Conservation (phyloP, 2,797 vertebrate genomes). For the Sphaeramia orbicularis region DNA sequence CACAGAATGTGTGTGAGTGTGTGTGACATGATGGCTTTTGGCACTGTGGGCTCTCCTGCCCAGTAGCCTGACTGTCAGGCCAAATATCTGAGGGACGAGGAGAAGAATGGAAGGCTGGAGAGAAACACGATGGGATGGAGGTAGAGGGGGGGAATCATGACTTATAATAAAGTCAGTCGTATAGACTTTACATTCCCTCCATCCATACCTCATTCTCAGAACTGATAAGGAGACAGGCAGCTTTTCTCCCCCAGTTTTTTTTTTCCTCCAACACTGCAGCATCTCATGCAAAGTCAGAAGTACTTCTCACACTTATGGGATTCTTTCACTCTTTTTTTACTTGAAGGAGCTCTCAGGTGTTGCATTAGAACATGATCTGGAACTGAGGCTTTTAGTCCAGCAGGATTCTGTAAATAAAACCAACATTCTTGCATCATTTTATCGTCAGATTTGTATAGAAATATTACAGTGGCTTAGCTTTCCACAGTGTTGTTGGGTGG, state of each 20-base stretch:
- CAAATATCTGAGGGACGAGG: slow-evolving; percentile 45
- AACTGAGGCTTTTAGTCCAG: too few relatives aligned
- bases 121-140: slow-evolving; percentile 14
- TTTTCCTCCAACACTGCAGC: too few relatives aligned
- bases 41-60: slow-evolving; percentile 63
- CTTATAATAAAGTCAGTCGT: slow-evolving; percentile 4
- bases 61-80: slow-evolving; percentile 66
- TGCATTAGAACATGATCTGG: too few relatives aligned
- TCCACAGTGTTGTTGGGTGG: too few relatives aligned
- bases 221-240: neutral
- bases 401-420: too few relatives aligned
- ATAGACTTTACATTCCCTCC: neutral
- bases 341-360: too few relatives aligned
- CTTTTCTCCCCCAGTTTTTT: neutral
- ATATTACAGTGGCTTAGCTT: too few relatives aligned
- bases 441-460: too few relatives aligned
- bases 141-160: slow-evolving; percentile 7
- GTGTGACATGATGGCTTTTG: slow-evolving; percentile 70
- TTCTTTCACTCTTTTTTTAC: too few relatives aligned
- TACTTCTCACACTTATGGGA: too few relatives aligned
- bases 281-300: too few relatives aligned
- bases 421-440: too few relatives aligned
- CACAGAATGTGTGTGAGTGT: slow-evolving; percentile 28
- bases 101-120: slow-evolving; percentile 24
- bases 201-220: neutral